Base-by-base conservation (phyloP, 2,797 vertebrate genomes). In the Tenualosa ilisha region DNA sequence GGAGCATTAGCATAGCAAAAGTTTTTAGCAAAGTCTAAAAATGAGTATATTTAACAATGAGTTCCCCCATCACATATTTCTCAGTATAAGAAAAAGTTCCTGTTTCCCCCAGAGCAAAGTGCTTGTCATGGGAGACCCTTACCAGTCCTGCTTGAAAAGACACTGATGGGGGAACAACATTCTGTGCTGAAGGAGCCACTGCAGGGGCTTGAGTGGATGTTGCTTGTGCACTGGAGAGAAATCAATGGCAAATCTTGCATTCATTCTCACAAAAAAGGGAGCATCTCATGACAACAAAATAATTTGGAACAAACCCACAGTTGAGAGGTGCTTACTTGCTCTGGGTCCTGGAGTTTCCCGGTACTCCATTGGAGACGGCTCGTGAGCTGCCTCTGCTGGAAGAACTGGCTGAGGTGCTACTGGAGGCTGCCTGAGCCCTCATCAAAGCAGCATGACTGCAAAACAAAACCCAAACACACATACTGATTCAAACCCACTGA, bases 141-240 rank as follows among this genome's bases (percentile, higher is more conserved):
- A 96, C 95, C 96, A 96, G 82, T 86, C 94, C 94, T 0, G 92
- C 94, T 89, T 96, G 96, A 91, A 94, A 93, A 0, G 95, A 95
- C 13, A 93, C 91, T 24, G 95, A 93, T 81, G 93, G 85, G 85
- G 94, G 94, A 3, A 94, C 91, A 82, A 93, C 92, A 92, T 93
- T 95, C 88, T 94, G 94, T 84, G 84, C 88, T 85, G 85, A 56
- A n/a, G 89, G 87, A 63, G 83, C 86, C 81, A 85, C 15, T 17
- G 93, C 91, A 84, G 93, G 92, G 86, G 93, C 90, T 6, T 92
- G 91, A 81, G 92, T 89, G 79, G 91, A 90, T 53, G 92, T 93
- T 84, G 89, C 89, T 50, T 83, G 92, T 68, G 87, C 22, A 56
- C 87, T 88, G 85, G 89, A 93, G 84, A 26, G 26, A 68, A 68